Evolutionary conservation across 2,113 vertebrate species (phyloP).

Genomic region (cat (Felis catus)): F.catus_Fca126_mat1.0 CM031416.1:70173501-70174000

Average conservation of each 20-base stretch:
- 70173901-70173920: neutral
- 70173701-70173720: neutral
- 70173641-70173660: neutral
- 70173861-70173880: neutral
- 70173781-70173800: neutral
- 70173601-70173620: neutral
- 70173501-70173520: neutral
- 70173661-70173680: neutral
- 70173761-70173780: neutral
- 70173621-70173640: neutral
- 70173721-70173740: neutral
- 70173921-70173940: neutral
- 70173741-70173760: neutral
- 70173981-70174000: neutral
- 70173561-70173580: conserved; percentile 22
- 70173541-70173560: neutral
- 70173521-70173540: neutral
- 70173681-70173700: neutral
- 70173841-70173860: neutral
- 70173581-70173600: neutral
- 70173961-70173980: neutral
- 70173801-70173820: neutral
- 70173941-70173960: neutral
- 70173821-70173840: too few species aligned
- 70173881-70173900: neutral